Evolutionary conservation across 2,797 vertebrate species (phyloP).

Genomic region (Eutrigla gurnardus): DNA sequence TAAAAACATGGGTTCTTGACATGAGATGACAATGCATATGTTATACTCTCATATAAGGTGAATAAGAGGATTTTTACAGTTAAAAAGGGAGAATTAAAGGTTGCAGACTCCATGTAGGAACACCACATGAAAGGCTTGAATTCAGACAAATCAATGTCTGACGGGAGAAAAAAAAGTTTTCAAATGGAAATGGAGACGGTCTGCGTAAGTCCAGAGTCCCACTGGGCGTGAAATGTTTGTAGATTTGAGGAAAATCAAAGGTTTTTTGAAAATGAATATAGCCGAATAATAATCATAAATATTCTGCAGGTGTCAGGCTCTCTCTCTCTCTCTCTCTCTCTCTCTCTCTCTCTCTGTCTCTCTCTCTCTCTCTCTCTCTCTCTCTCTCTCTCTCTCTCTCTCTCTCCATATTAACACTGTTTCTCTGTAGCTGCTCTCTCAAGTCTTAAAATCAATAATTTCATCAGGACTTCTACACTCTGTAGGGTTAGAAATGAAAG

Average conservation of each 20-base stretch:
- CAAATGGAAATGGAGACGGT: not conserved
- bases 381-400: no score
- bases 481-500: not conserved
- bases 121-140: slow-evolving; percentile 3
- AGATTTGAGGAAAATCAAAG: slow-evolving; percentile 17
- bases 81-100: not conserved
- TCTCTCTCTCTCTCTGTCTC: no score
- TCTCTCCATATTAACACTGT: not conserved
- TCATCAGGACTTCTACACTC: slow-evolving; percentile 29
- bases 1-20: not conserved
- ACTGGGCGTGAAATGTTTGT: slow-evolving; percentile 10
- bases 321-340: no score
- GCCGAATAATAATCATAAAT: slow-evolving; percentile 10
- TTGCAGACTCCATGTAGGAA: not conserved
- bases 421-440: not conserved
- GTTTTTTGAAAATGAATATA: slow-evolving; percentile 9
- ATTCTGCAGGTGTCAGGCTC: slow-evolving; percentile 17
- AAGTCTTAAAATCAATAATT: slow-evolving; percentile 2
- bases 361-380: no score
- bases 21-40: not conserved
- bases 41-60: not conserved
- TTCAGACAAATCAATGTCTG: slow-evolving; percentile 13
- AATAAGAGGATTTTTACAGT: not conserved
- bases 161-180: not conserved
- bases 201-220: not conserved